These are phyloP conservation scores for Scolopax rusticola DNA, from an alignment of 2,797 vertebrate genomes.

Conservation along the genomic window DNA sequence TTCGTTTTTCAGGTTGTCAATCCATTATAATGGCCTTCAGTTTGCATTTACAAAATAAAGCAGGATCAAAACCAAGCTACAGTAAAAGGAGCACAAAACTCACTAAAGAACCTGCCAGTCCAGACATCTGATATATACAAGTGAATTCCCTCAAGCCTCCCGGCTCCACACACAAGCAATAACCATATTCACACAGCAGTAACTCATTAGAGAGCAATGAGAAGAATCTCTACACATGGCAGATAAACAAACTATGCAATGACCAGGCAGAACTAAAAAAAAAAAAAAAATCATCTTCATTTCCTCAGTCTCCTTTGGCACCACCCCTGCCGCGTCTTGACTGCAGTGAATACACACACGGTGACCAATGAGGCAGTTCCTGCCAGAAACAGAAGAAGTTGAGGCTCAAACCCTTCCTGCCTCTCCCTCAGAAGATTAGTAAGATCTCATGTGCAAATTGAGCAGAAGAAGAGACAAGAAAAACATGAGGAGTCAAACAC, in stretches of 20 bases:
- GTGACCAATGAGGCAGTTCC: neutral
- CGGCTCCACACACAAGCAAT: neutral
- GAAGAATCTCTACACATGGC: neutral
- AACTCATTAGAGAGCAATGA: constrained; percentile 28
- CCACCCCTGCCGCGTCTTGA: accelerated
- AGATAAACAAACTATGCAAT: neutral
- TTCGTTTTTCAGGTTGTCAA: neutral
- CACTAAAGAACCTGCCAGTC: neutral
- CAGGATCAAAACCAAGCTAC: neutral
- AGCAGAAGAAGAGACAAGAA: neutral
- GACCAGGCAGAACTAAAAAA: neutral
- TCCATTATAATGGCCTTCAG: neutral
- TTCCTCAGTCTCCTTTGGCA: neutral
- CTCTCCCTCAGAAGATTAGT: neutral
- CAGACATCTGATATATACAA: neutral
- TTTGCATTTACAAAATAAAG: neutral
- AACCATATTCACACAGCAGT: constrained; percentile 9
- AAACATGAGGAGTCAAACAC: neutral
- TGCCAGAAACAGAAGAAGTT: neutral
- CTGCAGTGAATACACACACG: neutral
- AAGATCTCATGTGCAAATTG: neutral
- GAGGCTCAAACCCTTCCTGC: neutral
- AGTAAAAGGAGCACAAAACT: neutral
- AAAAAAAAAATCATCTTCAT: neutral
- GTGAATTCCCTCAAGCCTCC: neutral